These are phyloP conservation scores for Cerceris rybyensis DNA, from an alignment of 2,888 invertebrate species.

Conservation along the genomic window DNA sequence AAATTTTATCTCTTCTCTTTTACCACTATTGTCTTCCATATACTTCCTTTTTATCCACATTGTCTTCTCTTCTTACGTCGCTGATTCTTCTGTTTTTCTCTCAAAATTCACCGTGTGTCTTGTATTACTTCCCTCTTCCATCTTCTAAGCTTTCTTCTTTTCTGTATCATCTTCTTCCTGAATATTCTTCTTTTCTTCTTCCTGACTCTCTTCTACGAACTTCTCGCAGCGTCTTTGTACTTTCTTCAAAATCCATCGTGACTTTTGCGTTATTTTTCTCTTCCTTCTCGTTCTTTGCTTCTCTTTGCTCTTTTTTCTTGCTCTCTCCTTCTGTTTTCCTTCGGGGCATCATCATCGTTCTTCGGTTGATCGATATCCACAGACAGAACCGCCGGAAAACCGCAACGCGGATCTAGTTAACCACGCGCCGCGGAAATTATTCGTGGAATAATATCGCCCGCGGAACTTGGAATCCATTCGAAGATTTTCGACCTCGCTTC, in stretches of 20 bases:
- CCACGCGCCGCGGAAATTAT: conserved; percentile 64
- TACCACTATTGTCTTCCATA: too few species aligned
- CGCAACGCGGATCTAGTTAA: conserved; percentile 71
- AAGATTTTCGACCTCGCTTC: conserved; percentile 16
- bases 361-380: conserved; percentile 43
- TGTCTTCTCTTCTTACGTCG: too few species aligned
- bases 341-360: conserved; percentile 60
- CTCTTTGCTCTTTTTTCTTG: conserved; percentile 15
- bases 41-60: too few species aligned
- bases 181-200: too few species aligned
- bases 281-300: conserved; percentile 21
- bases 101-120: background rate
- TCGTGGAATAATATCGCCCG: conserved; percentile 61
- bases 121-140: background rate
- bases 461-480: conserved; percentile 35
- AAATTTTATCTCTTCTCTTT: too few species aligned
- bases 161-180: background rate
- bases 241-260: conserved; percentile 5
- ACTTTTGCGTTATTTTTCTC: conserved; percentile 1
- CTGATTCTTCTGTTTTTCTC: background rate
- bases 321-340: conserved; percentile 48
- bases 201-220: too few species aligned
- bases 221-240: too few species aligned
- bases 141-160: background rate
- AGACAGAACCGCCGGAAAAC: conserved; percentile 61